Base-by-base conservation (phyloP, 2,113 vertebrate genomes). In the Anas platyrhynchos region DNA sequence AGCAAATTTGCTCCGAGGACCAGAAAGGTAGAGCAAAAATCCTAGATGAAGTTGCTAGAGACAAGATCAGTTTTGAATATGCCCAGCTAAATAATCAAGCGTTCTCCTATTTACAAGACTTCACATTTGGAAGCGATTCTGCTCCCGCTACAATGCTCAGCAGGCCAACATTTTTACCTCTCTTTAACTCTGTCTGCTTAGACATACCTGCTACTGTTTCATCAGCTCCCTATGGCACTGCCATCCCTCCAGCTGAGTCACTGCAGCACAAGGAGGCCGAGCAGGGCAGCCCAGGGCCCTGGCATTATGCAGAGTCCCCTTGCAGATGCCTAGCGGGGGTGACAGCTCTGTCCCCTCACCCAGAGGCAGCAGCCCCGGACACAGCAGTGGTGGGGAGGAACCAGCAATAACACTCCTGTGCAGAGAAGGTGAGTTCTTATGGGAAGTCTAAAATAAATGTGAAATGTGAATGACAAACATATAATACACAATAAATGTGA, bases 151-250 rank as follows among this genome's bases (percentile, higher is more conserved):
- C 80, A n/a, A 54, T 87, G 18, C 84, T 91, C n/a, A 91, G 34
- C 1, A 95, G 89, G 65, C 97, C 94, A 46, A 96, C 96, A 13
- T 97, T 95, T 86, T 94, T 97, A 88, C 77, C 94, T 67, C 91
- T 90, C 50, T 89, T 78, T 17, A 74, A 32, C 16, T 84, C 93
- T 3, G 34, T 81, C 41, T 83, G 83, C 46, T 79, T 88, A 36
- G 65, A 63, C 23, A 11, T 90, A 29, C 50, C 76, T 11, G 9
- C 20, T 46, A 11, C 50, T 8, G 61, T 91, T 14, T n/a, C 73
- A 2, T 91, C 85, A 91, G 71, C 58, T 41, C 44, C 92, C 2
- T 56, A 41, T 29, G 36, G 83, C 68, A 74, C 16, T 1, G 38
- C 46, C 2, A 3, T 4, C 16, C 77, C 92, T 25, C 62, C 23